phyloP scores from a whole-genome alignment of 2,888 invertebrate genomes.

The Oxyteleia sp. region DNA sequence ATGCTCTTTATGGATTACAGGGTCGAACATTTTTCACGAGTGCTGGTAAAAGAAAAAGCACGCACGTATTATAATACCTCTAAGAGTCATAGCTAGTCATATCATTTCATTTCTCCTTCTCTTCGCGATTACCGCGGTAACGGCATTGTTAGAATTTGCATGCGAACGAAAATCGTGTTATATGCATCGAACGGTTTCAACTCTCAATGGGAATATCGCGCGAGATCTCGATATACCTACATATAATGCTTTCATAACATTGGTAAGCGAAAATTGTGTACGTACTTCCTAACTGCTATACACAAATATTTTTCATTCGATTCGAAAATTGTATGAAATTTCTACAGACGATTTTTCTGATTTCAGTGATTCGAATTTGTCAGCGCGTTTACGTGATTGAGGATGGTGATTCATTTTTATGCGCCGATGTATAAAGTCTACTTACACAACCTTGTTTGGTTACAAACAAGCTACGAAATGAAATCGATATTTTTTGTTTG shows the following conservation, averaged over 20 bases:
- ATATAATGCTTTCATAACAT: slow-evolving; percentile 64
- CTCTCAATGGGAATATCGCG: slow-evolving; percentile 61
- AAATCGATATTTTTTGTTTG: no score
- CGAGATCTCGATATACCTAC: slow-evolving; percentile 57
- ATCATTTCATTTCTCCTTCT: slow-evolving; percentile 59
- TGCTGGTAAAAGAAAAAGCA: slow-evolving; percentile 22
- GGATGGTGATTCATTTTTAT: slow-evolving; percentile 6
- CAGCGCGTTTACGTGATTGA: slow-evolving; percentile 22
- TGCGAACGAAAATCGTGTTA: slow-evolving; percentile 69
- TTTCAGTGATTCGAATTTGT: slow-evolving; percentile 19
- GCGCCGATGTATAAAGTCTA: background rate
- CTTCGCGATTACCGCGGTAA: slow-evolving; percentile 60
- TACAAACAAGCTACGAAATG: no score
- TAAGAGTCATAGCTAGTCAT: slow-evolving; percentile 42
- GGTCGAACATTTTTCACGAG: slow-evolving; percentile 14
- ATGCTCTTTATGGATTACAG: slow-evolving; percentile 8
- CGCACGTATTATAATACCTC: slow-evolving; percentile 21
- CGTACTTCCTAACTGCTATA: slow-evolving; percentile 47
- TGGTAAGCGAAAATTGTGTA: slow-evolving; percentile 61
- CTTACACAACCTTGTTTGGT: no score
- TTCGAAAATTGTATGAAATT: slow-evolving; percentile 30
- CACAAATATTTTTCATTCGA: slow-evolving; percentile 45
- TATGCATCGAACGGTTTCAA: slow-evolving; percentile 63
- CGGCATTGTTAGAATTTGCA: slow-evolving; percentile 68
- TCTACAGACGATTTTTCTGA: slow-evolving; percentile 8